Base-by-base conservation (phyloP, 2,113 vertebrate species). In the Catharus bicknelli region DNA sequence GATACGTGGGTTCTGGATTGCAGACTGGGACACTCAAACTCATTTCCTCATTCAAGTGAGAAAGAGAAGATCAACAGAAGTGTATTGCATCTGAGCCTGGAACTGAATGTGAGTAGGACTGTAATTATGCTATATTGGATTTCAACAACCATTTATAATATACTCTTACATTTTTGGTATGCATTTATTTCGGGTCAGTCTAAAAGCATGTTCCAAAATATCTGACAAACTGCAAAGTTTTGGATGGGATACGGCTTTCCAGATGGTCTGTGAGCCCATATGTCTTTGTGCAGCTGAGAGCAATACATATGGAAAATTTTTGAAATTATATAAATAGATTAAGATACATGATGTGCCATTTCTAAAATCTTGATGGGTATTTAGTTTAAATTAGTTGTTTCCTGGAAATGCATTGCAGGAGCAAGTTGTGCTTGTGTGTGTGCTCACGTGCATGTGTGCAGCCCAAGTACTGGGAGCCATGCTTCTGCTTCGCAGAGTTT, bases 71-170 rank as follows among this genome's bases (percentile, higher is more conserved):
- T 91, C 83, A 95, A 87, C 77, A 96, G 95, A 94, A 97, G 74
- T 15, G 88, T 90, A 26, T 40, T 98, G 36, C 93, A 94, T 75
- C 94, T 98, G 86, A 97, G 77, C 80, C 95, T 98, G 95, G 97
- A 98, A 89, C 76, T 97, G 78, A 96, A 97, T 62, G 98, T 98
- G 82, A 98, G 98, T 98, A 93, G 32, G 73, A 90, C 29, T 87
- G 27, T 90, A 54, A 83, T 92, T 47, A 25, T 75, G 34, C 48
- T 83, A 1, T 88, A 36, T 36, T 77, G 27, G 68, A 36, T 50
- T 88, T 91, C 38, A 85, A 32, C 38, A 90, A 75, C 55, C 16
- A 43, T 68, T 93, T 70, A 26, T 83, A 92, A 62, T 63, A 69
- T 51, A 34, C 22, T 62, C 2, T 82, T 83, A 36, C 13, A 59